Evolutionary conservation across 2,888 invertebrate species (phyloP).

Genomic region (Antheraea assamensis): DNA sequence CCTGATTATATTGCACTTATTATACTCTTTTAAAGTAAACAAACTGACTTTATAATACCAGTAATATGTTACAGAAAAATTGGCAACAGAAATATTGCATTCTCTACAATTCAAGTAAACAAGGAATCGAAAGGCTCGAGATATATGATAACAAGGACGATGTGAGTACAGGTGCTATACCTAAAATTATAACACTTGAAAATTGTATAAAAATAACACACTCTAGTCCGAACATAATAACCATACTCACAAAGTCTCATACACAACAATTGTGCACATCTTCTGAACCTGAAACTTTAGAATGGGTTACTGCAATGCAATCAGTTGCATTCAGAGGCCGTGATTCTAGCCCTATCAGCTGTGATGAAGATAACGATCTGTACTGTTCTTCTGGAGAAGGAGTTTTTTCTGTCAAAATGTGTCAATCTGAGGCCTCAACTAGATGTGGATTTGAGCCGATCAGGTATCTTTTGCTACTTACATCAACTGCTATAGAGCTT

Average conservation of each 20-base stretch:
- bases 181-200: constrained; percentile 91
- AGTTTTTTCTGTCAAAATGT: constrained; percentile 89
- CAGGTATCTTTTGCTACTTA: constrained; percentile 88
- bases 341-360: constrained; percentile 80
- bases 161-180: constrained; percentile 81
- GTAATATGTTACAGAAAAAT: constrained; percentile 85
- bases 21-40: background rate
- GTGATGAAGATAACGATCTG: constrained; percentile 94
- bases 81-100: constrained; percentile 91
- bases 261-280: constrained; percentile 83
- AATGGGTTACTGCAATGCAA: constrained; percentile 91
- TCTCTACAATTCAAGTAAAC: constrained; percentile 90
- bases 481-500: constrained; percentile 88
- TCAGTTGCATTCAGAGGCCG: constrained; percentile 90
- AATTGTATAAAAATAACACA: constrained; percentile 93
- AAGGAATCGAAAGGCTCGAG: constrained; percentile 92
- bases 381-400: constrained; percentile 93
- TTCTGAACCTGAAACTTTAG: constrained; percentile 86
- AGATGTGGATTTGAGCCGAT: constrained; percentile 88
- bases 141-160: constrained; percentile 92
- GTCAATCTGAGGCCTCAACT: constrained; percentile 89
- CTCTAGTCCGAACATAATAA: constrained; percentile 83
- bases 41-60: constrained; percentile 17
- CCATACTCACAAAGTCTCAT: constrained; percentile 89
- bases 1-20: background rate